Conservation (phyloP, 2,113 vertebrate genomes). For the Dromaius novaehollandiae region DNA sequence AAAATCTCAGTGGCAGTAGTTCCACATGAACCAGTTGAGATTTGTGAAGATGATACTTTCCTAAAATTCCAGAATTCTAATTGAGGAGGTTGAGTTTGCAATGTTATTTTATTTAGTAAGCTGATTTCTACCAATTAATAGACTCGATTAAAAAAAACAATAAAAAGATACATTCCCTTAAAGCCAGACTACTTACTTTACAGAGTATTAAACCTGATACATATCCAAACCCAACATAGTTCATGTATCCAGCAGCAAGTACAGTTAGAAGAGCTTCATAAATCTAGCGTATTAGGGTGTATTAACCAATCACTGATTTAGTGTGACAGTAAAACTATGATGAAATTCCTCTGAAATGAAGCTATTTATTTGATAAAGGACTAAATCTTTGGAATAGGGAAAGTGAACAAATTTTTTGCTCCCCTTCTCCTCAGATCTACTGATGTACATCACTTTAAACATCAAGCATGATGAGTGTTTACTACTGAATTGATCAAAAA, state of each 20-base stretch:
- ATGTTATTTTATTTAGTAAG: background rate
- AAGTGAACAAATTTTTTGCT: background rate
- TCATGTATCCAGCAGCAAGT: background rate
- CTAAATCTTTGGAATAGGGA: background rate
- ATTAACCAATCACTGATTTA: background rate
- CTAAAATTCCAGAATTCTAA: background rate
- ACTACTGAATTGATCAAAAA: background rate
- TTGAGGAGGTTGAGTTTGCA: background rate
- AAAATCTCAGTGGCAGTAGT: background rate
- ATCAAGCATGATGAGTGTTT: background rate
- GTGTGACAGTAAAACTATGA: background rate
- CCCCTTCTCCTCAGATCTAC: background rate
- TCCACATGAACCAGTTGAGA: background rate
- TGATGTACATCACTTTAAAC: background rate
- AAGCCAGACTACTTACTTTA: background rate
- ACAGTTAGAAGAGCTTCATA: background rate
- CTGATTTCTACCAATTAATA: background rate
- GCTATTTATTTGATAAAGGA: background rate
- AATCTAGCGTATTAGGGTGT: background rate
- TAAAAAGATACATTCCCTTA: background rate
- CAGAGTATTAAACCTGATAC: background rate
- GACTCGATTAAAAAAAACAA: background rate
- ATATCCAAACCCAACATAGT: background rate
- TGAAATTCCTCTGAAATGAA: background rate
- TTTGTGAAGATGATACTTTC: rapidly evolving